phyloP scores from a whole-genome alignment of 2,113 vertebrate genomes.

The Chamaetylas fuelleborni region DNA sequence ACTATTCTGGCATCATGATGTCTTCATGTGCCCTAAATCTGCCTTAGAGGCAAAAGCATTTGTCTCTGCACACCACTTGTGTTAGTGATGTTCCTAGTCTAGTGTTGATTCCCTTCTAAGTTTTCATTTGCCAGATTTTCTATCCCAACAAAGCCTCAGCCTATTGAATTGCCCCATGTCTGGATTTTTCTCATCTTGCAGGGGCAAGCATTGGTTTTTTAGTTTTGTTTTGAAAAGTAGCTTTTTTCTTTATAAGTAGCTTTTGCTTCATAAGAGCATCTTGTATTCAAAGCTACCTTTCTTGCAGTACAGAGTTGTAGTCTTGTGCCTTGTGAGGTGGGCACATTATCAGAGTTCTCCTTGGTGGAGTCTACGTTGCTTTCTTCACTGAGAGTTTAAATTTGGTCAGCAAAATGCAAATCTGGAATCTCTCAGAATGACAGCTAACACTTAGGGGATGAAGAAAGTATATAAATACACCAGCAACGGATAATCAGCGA shows the following conservation, averaged over 20 bases:
- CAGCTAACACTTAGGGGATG: not conserved
- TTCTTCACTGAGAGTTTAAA: not conserved
- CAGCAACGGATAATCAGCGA: not conserved
- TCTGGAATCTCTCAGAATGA: slow-evolving; percentile 22
- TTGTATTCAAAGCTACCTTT: not conserved
- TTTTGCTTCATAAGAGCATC: not conserved
- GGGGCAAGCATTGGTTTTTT: not conserved
- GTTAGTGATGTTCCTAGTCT: not conserved
- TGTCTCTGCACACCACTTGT: not conserved
- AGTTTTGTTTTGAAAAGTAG: not conserved
- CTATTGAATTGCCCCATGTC: not conserved
- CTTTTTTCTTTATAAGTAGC: not conserved
- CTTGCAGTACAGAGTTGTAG: not conserved
- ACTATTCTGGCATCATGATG: not conserved
- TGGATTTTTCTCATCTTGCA: not conserved
- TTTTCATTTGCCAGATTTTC: not conserved
- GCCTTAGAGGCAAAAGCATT: not conserved
- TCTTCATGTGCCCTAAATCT: not conserved
- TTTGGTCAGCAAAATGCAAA: slow-evolving; percentile 7
- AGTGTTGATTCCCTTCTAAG: not conserved
- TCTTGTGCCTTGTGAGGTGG: not conserved
- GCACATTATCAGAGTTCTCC: not conserved
- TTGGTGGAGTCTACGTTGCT: not conserved
- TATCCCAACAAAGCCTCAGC: not conserved
- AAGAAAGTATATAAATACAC: slow-evolving; percentile 49